These are phyloP conservation scores for Notospermus geniculatus DNA, from an alignment of 1,140 invertebrate genomes.

Conservation along the genomic window DNA sequence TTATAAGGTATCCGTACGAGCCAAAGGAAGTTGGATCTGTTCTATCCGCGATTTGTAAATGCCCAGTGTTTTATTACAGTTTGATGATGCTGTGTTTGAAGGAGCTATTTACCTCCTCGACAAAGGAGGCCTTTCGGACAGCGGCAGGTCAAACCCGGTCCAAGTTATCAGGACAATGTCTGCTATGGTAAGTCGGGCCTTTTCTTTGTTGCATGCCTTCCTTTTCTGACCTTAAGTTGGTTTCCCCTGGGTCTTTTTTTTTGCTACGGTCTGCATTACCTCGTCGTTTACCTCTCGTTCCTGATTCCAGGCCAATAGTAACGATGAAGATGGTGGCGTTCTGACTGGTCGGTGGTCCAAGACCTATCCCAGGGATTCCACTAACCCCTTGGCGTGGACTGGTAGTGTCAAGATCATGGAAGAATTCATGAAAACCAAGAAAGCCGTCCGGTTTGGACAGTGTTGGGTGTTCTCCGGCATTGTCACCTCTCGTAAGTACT, in stretches of 20 bases:
- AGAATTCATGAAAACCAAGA: conserved; percentile 43
- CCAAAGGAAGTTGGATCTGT: background rate
- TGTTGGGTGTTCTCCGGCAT: conserved; percentile 53
- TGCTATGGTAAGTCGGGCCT: background rate
- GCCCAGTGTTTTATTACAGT: conserved; percentile 13
- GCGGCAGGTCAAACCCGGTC: background rate
- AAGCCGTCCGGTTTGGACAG: conserved; percentile 49
- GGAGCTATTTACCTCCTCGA: background rate
- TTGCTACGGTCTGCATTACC: too few species aligned
- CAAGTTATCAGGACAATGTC: conserved; percentile 1
- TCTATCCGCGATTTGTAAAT: background rate
- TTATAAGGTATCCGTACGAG: conserved; percentile 5
- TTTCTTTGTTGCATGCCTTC: too few species aligned
- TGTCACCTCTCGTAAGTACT: conserved; percentile 42
- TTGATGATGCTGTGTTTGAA: background rate
- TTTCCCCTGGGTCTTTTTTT: too few species aligned
- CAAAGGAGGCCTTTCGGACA: background rate
- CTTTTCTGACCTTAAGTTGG: too few species aligned
- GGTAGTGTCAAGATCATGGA: conserved; percentile 49
- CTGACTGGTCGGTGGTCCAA: conserved; percentile 72
- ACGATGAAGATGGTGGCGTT: conserved; percentile 67
- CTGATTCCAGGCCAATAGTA: conserved; percentile 64
- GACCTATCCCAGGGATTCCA: conserved; percentile 68
- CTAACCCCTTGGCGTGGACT: conserved; percentile 42
- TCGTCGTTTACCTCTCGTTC: background rate